Percentiles rank a stretch among this genome's conserved stretches.
phyloP scores from a whole-genome alignment of 2,113 vertebrate genomes.

The Bothrops jararaca region DNA sequence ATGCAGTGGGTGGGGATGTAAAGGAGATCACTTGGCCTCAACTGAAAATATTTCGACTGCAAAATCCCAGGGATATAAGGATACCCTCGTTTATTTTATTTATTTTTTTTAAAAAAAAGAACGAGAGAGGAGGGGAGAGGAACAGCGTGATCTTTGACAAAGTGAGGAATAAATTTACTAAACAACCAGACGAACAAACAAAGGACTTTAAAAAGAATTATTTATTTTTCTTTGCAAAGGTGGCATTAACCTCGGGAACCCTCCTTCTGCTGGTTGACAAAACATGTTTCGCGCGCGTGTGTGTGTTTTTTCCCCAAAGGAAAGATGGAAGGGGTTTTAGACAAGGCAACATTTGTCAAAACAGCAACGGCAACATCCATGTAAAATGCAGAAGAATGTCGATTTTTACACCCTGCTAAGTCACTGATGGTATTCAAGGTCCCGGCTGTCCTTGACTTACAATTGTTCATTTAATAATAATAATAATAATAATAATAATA shows the following conservation, averaged over 20 bases:
- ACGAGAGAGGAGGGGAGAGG: too few species aligned
- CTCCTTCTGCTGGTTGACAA: constrained; percentile 41
- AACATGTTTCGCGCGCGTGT: not conserved
- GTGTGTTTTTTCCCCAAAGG: not conserved
- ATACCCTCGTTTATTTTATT: constrained; percentile 52
- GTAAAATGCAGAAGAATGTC: not conserved
- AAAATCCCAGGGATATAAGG: constrained; percentile 62
- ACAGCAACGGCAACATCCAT: not conserved
- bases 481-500: too few species aligned
- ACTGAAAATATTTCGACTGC: constrained; percentile 69
- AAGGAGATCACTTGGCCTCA: constrained; percentile 74
- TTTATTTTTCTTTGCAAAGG: constrained; percentile 32
- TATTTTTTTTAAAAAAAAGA: too few species aligned
- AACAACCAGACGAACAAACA: not conserved
- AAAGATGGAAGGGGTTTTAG: not conserved
- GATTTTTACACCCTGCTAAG: not conserved
- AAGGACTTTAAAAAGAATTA: not conserved
- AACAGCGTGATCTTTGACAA: constrained; percentile 59
- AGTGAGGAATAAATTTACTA: constrained; percentile 39
- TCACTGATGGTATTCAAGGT: not conserved
- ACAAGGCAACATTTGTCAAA: too few species aligned
- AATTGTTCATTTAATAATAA: too few species aligned
- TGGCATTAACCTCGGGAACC: constrained; percentile 41
- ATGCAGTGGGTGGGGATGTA: constrained; percentile 82
- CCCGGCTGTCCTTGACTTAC: not conserved